Conservation (phyloP, 2,888 invertebrate species). For the Pheosia tremula region DNA sequence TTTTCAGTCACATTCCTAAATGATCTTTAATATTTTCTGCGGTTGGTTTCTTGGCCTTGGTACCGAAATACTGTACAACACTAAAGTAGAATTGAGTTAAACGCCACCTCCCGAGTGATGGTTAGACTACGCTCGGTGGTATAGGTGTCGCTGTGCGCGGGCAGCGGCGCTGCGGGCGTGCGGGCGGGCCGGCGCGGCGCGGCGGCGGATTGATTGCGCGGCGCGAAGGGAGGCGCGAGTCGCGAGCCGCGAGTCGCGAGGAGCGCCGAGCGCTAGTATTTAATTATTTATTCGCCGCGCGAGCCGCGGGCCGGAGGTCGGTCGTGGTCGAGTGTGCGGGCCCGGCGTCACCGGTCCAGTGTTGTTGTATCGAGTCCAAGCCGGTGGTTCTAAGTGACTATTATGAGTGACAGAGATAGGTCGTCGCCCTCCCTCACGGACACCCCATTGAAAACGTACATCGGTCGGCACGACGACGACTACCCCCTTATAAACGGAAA, state of each 20-base stretch:
- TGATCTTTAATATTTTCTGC: too few relatives aligned
- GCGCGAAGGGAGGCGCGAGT: slow-evolving; percentile 26
- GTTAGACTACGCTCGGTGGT: not conserved
- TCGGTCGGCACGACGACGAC: slow-evolving; percentile 92
- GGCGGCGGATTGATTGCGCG: slow-evolving; percentile 43
- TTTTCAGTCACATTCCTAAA: too few relatives aligned
- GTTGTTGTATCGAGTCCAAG: slow-evolving; percentile 60
- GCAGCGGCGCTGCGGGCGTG: not conserved
- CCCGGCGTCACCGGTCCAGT: slow-evolving; percentile 73
- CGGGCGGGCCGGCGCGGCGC: slow-evolving; percentile 25
- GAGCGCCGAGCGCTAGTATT: slow-evolving; percentile 42
- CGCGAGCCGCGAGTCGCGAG: slow-evolving; percentile 25
- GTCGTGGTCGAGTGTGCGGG: slow-evolving; percentile 76
- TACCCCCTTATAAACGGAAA: slow-evolving; percentile 92
- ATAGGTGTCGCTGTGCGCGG: not conserved
- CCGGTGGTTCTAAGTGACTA: slow-evolving; percentile 83
- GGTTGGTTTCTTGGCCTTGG: not conserved
- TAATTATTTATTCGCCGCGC: slow-evolving; percentile 79
- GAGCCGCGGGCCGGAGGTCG: slow-evolving; percentile 83
- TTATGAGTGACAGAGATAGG: slow-evolving; percentile 96
- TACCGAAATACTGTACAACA: not conserved
- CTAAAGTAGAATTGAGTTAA: too few relatives aligned
- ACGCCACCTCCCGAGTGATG: not conserved
- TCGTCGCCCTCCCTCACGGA: slow-evolving; percentile 95
- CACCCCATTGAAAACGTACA: slow-evolving; percentile 94